Evolutionary conservation across 2,113 vertebrate genomes (phyloP).

Genomic region (Phylloscopus trochiloides): DNA sequence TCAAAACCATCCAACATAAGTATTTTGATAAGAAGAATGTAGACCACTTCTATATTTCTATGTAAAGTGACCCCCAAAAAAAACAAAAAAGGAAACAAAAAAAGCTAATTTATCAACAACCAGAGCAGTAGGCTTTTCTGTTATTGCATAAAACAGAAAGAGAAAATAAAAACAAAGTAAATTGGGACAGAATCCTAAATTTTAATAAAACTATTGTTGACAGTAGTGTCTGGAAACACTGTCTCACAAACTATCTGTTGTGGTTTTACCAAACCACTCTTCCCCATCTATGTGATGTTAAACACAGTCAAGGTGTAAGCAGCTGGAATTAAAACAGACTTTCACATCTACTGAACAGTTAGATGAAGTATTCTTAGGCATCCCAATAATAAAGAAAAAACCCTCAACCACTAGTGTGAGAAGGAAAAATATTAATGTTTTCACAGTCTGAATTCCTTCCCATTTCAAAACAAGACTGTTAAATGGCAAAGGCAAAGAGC

Average conservation of each 20-base stretch:
- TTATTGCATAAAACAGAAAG: neutral
- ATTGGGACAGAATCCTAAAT: neutral
- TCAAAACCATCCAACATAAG: neutral
- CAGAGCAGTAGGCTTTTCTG: neutral
- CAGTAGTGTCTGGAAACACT: neutral
- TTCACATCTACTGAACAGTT: neutral
- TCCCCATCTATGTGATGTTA: neutral
- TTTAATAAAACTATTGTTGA: neutral
- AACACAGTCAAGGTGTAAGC: neutral
- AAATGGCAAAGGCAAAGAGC: conserved; percentile 9
- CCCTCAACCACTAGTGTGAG: neutral
- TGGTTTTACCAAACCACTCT: neutral
- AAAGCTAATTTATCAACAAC: neutral
- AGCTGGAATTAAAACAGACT: neutral
- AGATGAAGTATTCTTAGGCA: neutral
- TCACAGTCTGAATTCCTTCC: neutral
- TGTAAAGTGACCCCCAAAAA: neutral
- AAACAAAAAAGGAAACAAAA: neutral
- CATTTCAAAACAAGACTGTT: neutral
- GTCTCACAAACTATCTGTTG: neutral
- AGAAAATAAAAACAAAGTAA: neutral
- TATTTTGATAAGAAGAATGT: conserved; percentile 7
- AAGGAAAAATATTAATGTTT: neutral
- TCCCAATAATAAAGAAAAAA: neutral
- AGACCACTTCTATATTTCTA: neutral